phyloP scores from a whole-genome alignment of 2,113 vertebrate species.

The Sorex araneus region DNA sequence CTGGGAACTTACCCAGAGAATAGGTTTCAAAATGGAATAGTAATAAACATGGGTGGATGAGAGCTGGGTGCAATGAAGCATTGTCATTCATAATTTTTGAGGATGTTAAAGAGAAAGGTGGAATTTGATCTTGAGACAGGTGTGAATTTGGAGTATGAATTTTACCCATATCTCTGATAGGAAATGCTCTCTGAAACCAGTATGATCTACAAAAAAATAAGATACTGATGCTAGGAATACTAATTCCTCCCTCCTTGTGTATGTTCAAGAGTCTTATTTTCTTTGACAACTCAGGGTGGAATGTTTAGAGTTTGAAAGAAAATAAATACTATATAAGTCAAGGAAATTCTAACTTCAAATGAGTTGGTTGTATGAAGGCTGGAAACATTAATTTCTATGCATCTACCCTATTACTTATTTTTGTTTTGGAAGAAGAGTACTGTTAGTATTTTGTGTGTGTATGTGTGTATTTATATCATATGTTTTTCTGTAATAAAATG shows the following conservation, averaged over 20 bases:
- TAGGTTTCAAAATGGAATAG: not conserved
- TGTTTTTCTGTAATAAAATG: conserved; percentile 56
- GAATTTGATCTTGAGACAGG: not conserved
- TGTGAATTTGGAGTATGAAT: not conserved
- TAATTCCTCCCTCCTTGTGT: not conserved
- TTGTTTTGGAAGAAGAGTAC: not conserved
- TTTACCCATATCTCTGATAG: not conserved
- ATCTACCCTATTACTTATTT: not conserved
- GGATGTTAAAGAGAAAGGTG: not conserved
- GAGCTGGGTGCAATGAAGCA: not conserved
- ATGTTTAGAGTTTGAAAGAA: not conserved
- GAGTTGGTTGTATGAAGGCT: not conserved
- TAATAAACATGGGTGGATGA: not conserved
- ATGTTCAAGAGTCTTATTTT: conserved; percentile 33
- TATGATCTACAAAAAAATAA: not conserved
- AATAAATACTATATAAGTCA: not conserved
- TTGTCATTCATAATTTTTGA: not conserved
- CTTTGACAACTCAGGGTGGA: not conserved
- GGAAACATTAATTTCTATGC: not conserved
- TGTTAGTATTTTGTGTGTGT: not conserved
- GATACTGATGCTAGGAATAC: not conserved
- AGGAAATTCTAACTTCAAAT: conserved; percentile 41
- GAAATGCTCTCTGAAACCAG: conserved; percentile 34
- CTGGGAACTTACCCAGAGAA: not conserved
- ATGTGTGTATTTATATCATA: not conserved